Evolutionary conservation across 2,797 vertebrate species (phyloP).

Genomic region (Lithobates pipiens): DNA sequence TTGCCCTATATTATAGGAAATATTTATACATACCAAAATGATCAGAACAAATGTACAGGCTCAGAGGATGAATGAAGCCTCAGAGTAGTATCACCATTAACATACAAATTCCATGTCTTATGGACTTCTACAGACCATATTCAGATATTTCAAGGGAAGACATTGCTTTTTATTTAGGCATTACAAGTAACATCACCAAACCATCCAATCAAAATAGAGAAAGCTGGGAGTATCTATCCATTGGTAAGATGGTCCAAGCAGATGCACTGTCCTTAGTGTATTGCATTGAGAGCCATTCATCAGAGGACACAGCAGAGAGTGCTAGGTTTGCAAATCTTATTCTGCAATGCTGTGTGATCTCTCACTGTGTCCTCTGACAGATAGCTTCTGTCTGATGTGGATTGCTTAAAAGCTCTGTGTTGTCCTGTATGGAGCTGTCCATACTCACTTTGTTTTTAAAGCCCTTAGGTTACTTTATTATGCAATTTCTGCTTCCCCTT

Average conservation of each 20-base stretch:
- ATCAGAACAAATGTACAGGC: neutral
- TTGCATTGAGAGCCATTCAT: constrained; percentile 6
- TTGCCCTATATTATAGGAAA: neutral
- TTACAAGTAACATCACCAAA: no score
- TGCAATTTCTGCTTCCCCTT: constrained; percentile 52
- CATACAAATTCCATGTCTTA: no score
- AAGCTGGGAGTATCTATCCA: neutral
- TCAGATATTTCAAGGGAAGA: no score
- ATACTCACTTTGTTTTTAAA: constrained; percentile 49
- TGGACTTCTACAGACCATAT: no score
- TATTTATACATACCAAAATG: neutral
- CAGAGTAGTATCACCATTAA: no score
- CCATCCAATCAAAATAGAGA: neutral
- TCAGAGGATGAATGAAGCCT: no score
- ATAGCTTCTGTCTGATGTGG: constrained; percentile 43
- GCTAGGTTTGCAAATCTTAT: constrained; percentile 55
- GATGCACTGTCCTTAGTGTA: neutral
- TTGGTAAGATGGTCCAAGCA: neutral
- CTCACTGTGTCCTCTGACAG: constrained; percentile 40
- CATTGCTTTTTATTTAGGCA: no score
- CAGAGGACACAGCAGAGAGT: constrained; percentile 27
- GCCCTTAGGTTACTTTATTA: constrained; percentile 58
- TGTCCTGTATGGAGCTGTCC: constrained; percentile 37
- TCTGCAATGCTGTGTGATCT: constrained; percentile 35
- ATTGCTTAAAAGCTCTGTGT: constrained; percentile 49